Percentiles rank a stretch among this genome's conserved stretches.
Conservation (phyloP, 2,797 vertebrate species). For the Betta splendens region DNA sequence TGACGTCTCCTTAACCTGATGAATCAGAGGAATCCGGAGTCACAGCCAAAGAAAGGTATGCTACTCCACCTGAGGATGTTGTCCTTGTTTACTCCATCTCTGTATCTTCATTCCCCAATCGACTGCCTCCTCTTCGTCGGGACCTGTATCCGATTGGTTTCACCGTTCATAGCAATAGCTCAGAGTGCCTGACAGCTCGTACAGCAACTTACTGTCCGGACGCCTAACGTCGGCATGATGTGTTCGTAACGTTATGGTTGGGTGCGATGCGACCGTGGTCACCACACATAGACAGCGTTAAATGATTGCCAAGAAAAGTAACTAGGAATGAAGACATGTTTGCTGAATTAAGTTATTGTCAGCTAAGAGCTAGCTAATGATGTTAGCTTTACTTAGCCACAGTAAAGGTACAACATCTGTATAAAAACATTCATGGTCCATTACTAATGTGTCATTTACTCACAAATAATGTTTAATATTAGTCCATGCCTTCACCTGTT, state of each 20-base stretch:
- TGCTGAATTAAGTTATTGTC: background rate
- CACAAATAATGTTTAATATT: background rate
- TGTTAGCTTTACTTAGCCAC: background rate
- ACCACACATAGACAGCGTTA: background rate
- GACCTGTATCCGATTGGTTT: conserved; percentile 14
- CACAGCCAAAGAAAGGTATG: conserved; percentile 8
- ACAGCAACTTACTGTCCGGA: background rate
- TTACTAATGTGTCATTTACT: background rate
- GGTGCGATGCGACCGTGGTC: too few species aligned
- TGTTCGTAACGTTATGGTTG: conserved; percentile 4
- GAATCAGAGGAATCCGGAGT: conserved; percentile 4
- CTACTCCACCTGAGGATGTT: conserved; percentile 1
- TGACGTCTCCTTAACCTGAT: conserved; percentile 20
- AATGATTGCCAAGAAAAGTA: background rate
- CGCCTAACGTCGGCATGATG: conserved; percentile 8
- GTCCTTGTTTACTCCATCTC: background rate
- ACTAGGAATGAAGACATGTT: background rate
- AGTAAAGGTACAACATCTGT: background rate
- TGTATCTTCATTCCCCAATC: conserved; percentile 21
- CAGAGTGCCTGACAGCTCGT: too few species aligned
- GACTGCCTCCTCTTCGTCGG: conserved; percentile 36
- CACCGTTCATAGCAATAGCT: background rate
- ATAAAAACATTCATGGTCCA: background rate
- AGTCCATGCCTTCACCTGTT: background rate
- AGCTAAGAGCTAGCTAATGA: conserved; percentile 1